These are phyloP conservation scores for Tamias sibiricus DNA, from an alignment of 2,113 vertebrate genomes.

Conservation along the genomic window DNA sequence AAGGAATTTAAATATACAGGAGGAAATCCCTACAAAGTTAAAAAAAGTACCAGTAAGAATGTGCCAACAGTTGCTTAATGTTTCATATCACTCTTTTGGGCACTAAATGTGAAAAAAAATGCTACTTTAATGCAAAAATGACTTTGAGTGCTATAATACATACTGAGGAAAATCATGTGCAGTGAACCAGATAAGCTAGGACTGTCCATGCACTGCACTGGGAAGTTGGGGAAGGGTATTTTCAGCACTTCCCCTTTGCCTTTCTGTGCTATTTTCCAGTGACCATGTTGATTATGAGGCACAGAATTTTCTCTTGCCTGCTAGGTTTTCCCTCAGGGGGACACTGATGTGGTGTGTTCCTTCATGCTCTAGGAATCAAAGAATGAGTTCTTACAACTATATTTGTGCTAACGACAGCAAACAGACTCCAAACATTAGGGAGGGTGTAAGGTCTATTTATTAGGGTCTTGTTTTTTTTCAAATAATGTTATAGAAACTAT, in stretches of 20 bases:
- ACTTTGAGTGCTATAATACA: background rate
- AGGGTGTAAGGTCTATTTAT: background rate
- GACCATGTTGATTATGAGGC: background rate
- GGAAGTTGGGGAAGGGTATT: background rate
- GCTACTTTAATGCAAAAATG: background rate
- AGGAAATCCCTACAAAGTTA: background rate
- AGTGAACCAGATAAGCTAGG: background rate
- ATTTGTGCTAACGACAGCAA: background rate
- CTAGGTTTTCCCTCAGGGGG: background rate
- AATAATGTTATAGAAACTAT: background rate
- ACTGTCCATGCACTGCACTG: background rate
- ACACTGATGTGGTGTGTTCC: background rate
- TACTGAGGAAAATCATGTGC: background rate
- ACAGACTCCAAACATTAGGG: background rate
- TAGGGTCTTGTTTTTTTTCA: conserved; percentile 9
- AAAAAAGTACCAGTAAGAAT: background rate
- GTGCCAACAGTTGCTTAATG: background rate
- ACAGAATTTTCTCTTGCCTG: background rate
- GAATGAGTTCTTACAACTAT: background rate
- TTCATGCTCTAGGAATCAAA: background rate
- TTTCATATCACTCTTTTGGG: background rate
- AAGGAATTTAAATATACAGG: background rate
- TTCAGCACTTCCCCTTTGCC: background rate
- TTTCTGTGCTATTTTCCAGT: background rate
- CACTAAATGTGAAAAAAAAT: background rate